These are phyloP conservation scores for Chaenodraco wilsoni DNA, from an alignment of 2,797 vertebrate species.

Conservation along the genomic window DNA sequence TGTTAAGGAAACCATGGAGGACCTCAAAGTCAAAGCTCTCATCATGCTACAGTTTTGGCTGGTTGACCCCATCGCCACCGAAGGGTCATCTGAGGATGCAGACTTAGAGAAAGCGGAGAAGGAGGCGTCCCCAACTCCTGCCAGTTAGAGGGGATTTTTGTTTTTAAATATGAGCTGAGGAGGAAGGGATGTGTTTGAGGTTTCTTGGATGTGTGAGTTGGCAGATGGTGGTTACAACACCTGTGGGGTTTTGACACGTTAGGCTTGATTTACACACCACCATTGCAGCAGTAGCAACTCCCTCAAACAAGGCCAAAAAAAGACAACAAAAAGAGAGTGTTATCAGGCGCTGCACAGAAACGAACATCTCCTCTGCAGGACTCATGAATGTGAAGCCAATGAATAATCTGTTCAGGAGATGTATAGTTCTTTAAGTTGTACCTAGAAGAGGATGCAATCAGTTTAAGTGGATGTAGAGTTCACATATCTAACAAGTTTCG, in stretches of 20 bases:
- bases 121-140: conserved; percentile 44
- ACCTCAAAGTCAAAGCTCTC: conserved; percentile 60
- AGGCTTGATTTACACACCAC: conserved; percentile 66
- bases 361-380: conserved; percentile 59
- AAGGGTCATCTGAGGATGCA: conserved; percentile 42
- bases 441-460: conserved; percentile 55
- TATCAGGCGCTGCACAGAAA: conserved; percentile 52
- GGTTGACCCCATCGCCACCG: conserved; percentile 55
- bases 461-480: conserved; percentile 35
- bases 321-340: conserved; percentile 53
- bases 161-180: conserved; percentile 36
- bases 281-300: conserved; percentile 59
- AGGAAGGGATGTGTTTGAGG: conserved; percentile 45
- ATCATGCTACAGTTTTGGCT: conserved; percentile 72
- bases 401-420: conserved; percentile 48
- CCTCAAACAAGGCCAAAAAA: conserved; percentile 54
- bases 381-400: conserved; percentile 48
- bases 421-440: conserved; percentile 59
- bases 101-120: conserved; percentile 72
- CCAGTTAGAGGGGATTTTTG: conserved; percentile 68
- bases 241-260: conserved; percentile 63
- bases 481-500: conserved; percentile 40
- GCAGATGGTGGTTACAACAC: conserved; percentile 57
- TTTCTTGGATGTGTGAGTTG: conserved; percentile 56
- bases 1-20: conserved; percentile 83